Conservation (phyloP, 2,797 vertebrate genomes). For the Urosaurus nigricauda region DNA sequence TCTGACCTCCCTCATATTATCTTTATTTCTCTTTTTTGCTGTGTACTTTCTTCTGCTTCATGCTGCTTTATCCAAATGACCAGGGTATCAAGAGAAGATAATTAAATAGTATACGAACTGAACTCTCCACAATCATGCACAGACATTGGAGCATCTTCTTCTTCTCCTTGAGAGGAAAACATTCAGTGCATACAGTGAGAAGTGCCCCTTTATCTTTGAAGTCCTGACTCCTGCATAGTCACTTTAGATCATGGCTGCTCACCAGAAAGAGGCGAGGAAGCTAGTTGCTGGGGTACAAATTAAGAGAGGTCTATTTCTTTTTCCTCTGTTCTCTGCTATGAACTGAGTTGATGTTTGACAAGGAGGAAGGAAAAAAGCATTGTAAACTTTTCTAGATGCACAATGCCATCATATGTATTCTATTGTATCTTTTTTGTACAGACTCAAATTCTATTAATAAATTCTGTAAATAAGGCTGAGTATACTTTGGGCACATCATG, state of each 20-base stretch:
- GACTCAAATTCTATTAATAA: slow-evolving; percentile 21
- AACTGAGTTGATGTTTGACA: background rate
- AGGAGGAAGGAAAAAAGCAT: background rate
- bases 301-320: background rate
- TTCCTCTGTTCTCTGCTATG: background rate
- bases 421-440: slow-evolving; percentile 27
- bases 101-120: background rate
- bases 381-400: background rate
- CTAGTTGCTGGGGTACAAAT: background rate
- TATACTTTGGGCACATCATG: background rate
- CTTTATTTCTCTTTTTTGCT: background rate
- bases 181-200: background rate
- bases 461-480: slow-evolving; percentile 39
- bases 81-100: background rate
- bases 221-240: background rate
- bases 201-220: background rate
- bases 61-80: no score
- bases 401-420: background rate
- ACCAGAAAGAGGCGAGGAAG: background rate
- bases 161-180: background rate
- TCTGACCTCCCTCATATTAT: background rate
- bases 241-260: background rate
- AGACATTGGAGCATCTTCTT: background rate
- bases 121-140: background rate
- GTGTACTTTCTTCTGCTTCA: no score